A percentile compares a stretch with the other conserved stretches of the same genome.
Conservation (phyloP, 2,888 invertebrate species). For the Ormyrus pomaceus region DNA sequence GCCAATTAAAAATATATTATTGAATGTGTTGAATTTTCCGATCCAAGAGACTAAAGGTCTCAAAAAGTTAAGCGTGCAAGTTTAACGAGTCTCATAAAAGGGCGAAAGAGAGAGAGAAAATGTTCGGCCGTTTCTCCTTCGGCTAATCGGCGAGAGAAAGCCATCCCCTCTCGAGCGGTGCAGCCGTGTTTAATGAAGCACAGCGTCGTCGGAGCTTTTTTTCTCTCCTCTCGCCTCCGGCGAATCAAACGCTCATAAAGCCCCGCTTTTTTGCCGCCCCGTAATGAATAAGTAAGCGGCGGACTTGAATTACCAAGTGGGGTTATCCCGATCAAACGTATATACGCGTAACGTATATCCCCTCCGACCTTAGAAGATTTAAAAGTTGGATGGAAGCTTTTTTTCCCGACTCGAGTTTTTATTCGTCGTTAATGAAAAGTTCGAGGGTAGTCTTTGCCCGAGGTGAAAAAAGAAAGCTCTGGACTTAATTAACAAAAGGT, state of each 20-base stretch:
- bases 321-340: too few species aligned
- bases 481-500: neutral
- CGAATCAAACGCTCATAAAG: neutral
- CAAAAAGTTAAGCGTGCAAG: slow-evolving; percentile 20
- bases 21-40: neutral
- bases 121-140: neutral
- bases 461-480: neutral
- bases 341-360: too few species aligned
- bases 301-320: neutral
- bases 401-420: too few species aligned
- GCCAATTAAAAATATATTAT: too few species aligned
- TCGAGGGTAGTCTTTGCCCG: neutral
- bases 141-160: neutral
- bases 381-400: too few species aligned
- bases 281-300: neutral
- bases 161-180: too few species aligned
- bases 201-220: neutral
- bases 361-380: too few species aligned
- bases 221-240: neutral
- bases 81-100: slow-evolving; percentile 24
- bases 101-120: neutral
- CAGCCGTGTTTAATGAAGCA: too few species aligned
- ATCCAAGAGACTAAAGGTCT: neutral
- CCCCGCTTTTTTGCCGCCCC: neutral
- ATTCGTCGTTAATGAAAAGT: slow-evolving; percentile 6